Conservation (phyloP, 1,140 invertebrate species). For the Cydia amplana region DNA sequence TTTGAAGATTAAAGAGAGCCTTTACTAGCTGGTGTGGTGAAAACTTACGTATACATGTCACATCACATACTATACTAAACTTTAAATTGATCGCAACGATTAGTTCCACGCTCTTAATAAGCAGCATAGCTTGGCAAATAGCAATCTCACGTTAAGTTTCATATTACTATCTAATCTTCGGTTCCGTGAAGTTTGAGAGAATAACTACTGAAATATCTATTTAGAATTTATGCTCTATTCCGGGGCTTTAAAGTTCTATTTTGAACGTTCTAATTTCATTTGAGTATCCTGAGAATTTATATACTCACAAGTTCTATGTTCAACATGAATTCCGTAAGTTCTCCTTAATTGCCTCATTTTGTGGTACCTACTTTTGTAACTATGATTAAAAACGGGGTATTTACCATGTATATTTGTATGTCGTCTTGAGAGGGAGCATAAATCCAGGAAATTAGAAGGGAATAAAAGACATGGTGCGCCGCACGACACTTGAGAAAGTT, state of each 20-base stretch:
- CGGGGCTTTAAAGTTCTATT: neutral
- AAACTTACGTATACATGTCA: too few species aligned
- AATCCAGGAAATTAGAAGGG: too few species aligned
- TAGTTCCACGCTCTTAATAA: constrained; percentile 14
- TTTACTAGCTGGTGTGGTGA: too few species aligned
- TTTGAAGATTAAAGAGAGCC: too few species aligned
- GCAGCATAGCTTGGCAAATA: neutral
- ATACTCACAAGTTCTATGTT: neutral
- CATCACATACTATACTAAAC: neutral
- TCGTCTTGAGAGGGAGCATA: too few species aligned
- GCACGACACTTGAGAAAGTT: too few species aligned
- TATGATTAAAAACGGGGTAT: too few species aligned
- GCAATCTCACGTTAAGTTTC: constrained; percentile 11
- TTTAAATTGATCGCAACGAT: constrained; percentile 17
- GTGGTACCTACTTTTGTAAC: too few species aligned
- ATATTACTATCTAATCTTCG: constrained; percentile 24
- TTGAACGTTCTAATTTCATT: neutral
- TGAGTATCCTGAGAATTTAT: constrained; percentile 1
- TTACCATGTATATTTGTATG: too few species aligned
- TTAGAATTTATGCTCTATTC: neutral
- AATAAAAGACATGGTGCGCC: too few species aligned
- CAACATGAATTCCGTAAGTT: neutral
- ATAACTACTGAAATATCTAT: constrained; percentile 1
- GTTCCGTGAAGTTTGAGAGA: neutral
- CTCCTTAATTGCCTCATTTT: neutral